Percentiles rank a stretch among this genome's conserved stretches.
Evolutionary conservation across 2,888 invertebrate species (phyloP).

Genomic region (Calameuta pallipes): DNA sequence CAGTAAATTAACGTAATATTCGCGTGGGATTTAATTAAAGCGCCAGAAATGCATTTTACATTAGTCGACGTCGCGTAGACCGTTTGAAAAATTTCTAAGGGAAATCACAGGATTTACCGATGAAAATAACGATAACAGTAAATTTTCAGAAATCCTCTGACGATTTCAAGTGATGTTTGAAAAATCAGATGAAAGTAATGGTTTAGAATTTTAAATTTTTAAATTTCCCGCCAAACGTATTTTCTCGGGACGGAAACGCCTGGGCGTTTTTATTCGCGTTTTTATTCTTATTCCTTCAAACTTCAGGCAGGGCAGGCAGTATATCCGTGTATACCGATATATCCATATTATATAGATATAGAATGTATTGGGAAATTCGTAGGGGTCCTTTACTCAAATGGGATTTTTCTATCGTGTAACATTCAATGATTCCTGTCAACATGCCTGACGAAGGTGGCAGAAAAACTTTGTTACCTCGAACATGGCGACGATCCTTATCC

Average conservation of each 20-base stretch:
- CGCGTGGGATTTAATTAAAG: not conserved
- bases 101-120: not conserved
- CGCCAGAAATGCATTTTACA: not conserved
- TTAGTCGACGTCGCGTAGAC: not conserved
- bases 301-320: too few species aligned
- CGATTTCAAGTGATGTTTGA: not conserved
- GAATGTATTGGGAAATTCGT: too few species aligned
- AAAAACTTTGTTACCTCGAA: constrained; percentile 46
- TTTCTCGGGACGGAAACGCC: too few species aligned
- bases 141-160: not conserved
- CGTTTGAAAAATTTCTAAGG: not conserved
- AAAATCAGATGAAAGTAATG: not conserved
- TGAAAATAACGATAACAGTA: not conserved
- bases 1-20: not conserved
- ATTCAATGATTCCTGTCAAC: too few species aligned
- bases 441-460: not conserved
- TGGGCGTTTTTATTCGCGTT: too few species aligned
- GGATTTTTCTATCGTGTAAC: too few species aligned
- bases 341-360: too few species aligned
- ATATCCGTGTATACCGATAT: too few species aligned
- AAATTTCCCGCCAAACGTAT: too few species aligned
- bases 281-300: too few species aligned
- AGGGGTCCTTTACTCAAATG: too few species aligned
- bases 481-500: constrained; percentile 59
- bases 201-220: too few species aligned